A percentile compares a stretch with the other conserved stretches of the same genome.
These are phyloP conservation scores for Drosophila stalkeri DNA, from an alignment of 2,888 invertebrate genomes.

Conservation along the genomic window DNA sequence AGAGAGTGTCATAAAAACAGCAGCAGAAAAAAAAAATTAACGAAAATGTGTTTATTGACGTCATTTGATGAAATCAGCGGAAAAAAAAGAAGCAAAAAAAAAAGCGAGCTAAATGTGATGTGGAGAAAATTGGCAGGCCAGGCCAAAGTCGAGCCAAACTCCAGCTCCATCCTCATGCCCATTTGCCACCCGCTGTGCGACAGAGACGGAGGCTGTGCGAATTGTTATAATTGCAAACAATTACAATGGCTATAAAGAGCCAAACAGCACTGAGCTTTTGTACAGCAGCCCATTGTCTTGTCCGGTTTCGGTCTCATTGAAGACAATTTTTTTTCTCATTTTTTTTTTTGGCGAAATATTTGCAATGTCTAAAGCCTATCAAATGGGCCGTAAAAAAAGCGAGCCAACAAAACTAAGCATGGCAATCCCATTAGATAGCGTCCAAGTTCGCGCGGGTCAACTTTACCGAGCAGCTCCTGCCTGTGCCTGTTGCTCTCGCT, in stretches of 20 bases:
- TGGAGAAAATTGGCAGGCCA: constrained; percentile 60
- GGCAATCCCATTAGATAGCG: constrained; percentile 67
- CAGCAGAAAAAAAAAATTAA: constrained; percentile 35
- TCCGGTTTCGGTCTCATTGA: constrained; percentile 45
- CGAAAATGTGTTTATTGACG: constrained; percentile 76
- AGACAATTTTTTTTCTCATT: constrained; percentile 33
- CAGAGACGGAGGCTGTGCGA: constrained; percentile 51
- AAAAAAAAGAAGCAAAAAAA: constrained; percentile 18
- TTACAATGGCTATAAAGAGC: constrained; percentile 68
- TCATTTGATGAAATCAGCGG: constrained; percentile 62
- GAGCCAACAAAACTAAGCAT: constrained; percentile 24
- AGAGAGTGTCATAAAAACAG: constrained; percentile 65
- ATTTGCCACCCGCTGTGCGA: constrained; percentile 64
- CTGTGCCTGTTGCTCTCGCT: constrained; percentile 29
- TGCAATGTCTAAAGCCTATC: constrained; percentile 52
- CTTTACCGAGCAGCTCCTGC: constrained; percentile 44
- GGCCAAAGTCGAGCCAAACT: constrained; percentile 18
- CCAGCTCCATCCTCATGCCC: constrained; percentile 51
- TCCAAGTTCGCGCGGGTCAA: constrained; percentile 65
- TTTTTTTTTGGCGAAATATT: constrained; percentile 46
- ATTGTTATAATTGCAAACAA: constrained; percentile 78
- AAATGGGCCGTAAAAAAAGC: constrained; percentile 40
- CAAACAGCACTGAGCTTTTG: constrained; percentile 28
- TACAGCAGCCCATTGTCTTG: constrained; percentile 64
- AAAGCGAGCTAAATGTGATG: constrained; percentile 51